These are phyloP conservation scores for Galbula dea DNA, from an alignment of 2,113 vertebrate genomes.

Conservation along the genomic window DNA sequence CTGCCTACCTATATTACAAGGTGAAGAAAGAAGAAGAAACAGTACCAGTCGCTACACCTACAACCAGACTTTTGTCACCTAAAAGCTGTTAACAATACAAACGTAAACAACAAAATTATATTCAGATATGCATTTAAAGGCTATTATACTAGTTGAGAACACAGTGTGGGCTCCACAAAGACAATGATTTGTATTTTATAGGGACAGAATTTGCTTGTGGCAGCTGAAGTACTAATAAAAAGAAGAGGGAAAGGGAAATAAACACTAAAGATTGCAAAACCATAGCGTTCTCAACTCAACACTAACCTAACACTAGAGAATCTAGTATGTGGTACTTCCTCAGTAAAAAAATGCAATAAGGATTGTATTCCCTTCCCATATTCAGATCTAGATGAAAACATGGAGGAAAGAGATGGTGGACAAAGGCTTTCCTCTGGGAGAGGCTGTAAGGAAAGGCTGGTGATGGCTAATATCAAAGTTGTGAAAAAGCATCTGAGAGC, in stretches of 20 bases:
- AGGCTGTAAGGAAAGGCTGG: background rate
- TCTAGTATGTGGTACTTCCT: background rate
- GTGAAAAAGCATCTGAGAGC: background rate
- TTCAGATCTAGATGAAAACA: background rate
- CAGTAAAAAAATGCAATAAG: background rate
- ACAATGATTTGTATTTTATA: background rate
- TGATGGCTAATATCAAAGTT: background rate
- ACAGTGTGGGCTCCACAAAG: background rate
- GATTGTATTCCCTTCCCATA: background rate
- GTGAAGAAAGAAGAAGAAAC: background rate
- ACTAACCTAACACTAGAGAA: background rate
- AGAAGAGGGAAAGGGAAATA: background rate
- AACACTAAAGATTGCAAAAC: background rate
- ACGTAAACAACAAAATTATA: background rate
- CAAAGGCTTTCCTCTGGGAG: background rate
- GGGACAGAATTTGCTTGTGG: background rate
- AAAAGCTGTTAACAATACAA: background rate
- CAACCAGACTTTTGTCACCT: background rate
- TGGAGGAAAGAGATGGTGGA: background rate
- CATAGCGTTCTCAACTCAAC: background rate
- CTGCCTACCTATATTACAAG: background rate
- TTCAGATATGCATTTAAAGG: background rate
- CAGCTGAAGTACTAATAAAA: background rate
- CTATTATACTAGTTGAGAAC: background rate
- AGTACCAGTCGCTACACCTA: background rate